Evolutionary conservation across 1,140 invertebrate species (phyloP).

Genomic region (Diabrotica undecimpunctata): DNA sequence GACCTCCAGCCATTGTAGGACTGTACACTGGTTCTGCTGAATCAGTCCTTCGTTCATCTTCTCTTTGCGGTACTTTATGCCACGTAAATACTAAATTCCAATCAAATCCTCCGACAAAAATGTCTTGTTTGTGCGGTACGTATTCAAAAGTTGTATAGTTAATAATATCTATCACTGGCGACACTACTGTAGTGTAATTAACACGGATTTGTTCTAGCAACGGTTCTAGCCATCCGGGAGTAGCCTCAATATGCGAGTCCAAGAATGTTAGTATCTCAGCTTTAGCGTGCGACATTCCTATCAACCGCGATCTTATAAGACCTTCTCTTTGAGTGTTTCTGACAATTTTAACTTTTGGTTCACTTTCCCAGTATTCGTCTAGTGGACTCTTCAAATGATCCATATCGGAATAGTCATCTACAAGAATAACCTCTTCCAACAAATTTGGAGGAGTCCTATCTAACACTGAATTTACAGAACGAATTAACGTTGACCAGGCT

Average conservation of each 20-base stretch:
- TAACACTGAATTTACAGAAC: conserved; percentile 90
- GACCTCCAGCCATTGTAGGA: conserved; percentile 90
- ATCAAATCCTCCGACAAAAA: conserved; percentile 96
- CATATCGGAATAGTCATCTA: conserved; percentile 96
- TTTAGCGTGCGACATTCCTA: conserved; percentile 80
- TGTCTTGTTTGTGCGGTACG: conserved; percentile 79
- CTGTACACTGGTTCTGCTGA: conserved; percentile 90
- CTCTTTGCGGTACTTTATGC: conserved; percentile 93
- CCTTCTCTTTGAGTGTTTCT: conserved; percentile 82
- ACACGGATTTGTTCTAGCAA: conserved; percentile 88
- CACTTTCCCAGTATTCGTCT: conserved; percentile 86
- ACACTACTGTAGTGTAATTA: conserved; percentile 87
- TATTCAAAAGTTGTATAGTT: conserved; percentile 87
- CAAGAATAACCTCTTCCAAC: conserved; percentile 90
- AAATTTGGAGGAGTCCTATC: conserved; percentile 83
- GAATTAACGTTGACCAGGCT: conserved; percentile 85
- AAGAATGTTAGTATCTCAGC: conserved; percentile 92
- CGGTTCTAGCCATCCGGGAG: conserved; percentile 92
- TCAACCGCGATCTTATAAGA: conserved; percentile 85
- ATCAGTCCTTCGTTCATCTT: conserved; percentile 77
- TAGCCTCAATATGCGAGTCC: conserved; percentile 97
- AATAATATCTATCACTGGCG: conserved; percentile 90
- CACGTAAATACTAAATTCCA: conserved; percentile 96
- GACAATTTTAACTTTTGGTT: conserved; percentile 87
- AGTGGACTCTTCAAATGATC: conserved; percentile 88